These are phyloP conservation scores for Eurosta solidaginis DNA, from an alignment of 1,140 invertebrate species.

Conservation along the genomic window DNA sequence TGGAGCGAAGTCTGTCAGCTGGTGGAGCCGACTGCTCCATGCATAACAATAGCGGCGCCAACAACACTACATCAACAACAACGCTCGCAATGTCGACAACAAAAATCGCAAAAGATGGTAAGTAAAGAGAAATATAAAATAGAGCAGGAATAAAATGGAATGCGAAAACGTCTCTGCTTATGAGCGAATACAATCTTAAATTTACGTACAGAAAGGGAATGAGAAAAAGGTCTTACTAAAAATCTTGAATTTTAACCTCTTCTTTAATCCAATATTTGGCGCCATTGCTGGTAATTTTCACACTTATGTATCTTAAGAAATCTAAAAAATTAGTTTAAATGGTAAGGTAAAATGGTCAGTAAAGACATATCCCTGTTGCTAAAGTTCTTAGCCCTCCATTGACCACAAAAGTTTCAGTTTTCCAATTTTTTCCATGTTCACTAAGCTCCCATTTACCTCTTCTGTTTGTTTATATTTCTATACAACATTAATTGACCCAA, in stretches of 20 bases:
- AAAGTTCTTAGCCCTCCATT: too few species aligned
- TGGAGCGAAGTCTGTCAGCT: constrained; percentile 52
- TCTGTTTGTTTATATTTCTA: not conserved
- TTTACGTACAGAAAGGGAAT: not conserved
- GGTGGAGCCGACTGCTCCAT: constrained; percentile 48
- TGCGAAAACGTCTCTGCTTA: not conserved
- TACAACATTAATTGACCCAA: not conserved
- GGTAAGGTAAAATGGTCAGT: too few species aligned
- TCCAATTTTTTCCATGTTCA: too few species aligned
- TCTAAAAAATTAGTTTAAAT: too few species aligned
- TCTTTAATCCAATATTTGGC: too few species aligned
- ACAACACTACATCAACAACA: constrained; percentile 46
- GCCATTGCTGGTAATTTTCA: too few species aligned
- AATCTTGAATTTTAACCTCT: too few species aligned
- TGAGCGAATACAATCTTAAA: not conserved
- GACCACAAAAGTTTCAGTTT: too few species aligned
- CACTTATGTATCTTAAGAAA: too few species aligned
- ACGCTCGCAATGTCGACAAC: constrained; percentile 10
- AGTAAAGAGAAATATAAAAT: constrained; percentile 34
- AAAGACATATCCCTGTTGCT: too few species aligned
- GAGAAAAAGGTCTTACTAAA: too few species aligned
- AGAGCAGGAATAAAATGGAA: constrained; percentile 29
- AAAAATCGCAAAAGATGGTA: constrained; percentile 52
- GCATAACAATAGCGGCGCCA: constrained; percentile 36
- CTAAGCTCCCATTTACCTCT: not conserved